phyloP scores from a whole-genome alignment of 2,797 vertebrate genomes.

The Sebastes oblongus region DNA sequence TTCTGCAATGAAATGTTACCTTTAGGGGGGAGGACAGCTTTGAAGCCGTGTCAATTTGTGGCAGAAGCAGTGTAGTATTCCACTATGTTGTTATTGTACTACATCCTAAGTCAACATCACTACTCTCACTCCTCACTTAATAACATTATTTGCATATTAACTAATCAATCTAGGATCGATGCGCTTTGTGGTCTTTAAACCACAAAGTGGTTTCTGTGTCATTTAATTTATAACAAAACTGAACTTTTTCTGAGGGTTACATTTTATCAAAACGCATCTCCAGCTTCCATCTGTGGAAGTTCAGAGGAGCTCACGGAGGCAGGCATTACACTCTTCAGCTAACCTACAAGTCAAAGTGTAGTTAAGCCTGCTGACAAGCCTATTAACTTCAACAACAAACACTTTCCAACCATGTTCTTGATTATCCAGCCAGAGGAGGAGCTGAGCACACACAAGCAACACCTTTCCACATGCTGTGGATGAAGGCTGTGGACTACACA shows the following conservation, averaged over 20 bases:
- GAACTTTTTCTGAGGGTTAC: neutral
- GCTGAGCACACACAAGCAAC: conserved; percentile 9
- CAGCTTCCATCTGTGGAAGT: conserved; percentile 12
- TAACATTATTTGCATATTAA: neutral
- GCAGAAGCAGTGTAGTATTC: conserved; percentile 48
- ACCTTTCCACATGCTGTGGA: conserved; percentile 16
- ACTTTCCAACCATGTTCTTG: conserved; percentile 41
- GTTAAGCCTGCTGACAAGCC: conserved; percentile 70
- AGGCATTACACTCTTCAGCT: conserved; percentile 18
- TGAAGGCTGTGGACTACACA: neutral
- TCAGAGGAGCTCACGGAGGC: conserved; percentile 15
- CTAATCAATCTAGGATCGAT: neutral
- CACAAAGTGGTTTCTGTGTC: neutral
- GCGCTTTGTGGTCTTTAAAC: neutral
- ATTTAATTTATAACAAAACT: conserved; percentile 21
- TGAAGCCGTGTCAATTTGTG: conserved; percentile 43
- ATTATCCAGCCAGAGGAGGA: conserved; percentile 34
- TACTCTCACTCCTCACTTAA: neutral
- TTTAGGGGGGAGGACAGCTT: conserved; percentile 53
- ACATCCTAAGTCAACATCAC: conserved; percentile 7
- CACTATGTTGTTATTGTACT: conserved; percentile 37
- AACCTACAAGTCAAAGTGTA: conserved; percentile 48
- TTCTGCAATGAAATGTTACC: conserved; percentile 68
- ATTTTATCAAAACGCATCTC: conserved; percentile 15
- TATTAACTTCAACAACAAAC: conserved; percentile 74